Conservation (phyloP, 1,140 invertebrate species). For the Heliconius congener region DNA sequence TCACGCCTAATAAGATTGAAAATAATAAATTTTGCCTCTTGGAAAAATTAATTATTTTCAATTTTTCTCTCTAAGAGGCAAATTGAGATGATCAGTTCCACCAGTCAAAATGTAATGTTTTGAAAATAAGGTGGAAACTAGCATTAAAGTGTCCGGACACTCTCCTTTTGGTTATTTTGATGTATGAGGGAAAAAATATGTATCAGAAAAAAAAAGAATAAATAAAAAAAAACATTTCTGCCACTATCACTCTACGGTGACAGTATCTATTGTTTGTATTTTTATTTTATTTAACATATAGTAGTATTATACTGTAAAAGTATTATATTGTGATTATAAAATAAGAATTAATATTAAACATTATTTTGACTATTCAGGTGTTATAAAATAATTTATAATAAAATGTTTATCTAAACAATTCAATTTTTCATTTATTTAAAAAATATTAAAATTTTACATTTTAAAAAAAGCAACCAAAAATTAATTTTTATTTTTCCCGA, state of each 20-base stretch:
- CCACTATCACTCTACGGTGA: background rate
- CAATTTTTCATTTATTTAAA: background rate
- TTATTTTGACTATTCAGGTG: slow-evolving; percentile 4
- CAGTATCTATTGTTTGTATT: background rate
- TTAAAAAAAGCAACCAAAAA: too few species aligned
- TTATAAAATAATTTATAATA: slow-evolving; percentile 19
- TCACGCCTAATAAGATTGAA: too few species aligned
- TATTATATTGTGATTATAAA: slow-evolving; percentile 21
- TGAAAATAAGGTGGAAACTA: too few species aligned
- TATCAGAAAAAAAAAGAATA: too few species aligned
- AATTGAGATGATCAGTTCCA: too few species aligned
- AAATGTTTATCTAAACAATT: background rate
- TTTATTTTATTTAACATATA: background rate
- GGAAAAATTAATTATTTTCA: background rate
- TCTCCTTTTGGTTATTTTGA: background rate
- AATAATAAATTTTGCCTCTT: too few species aligned
- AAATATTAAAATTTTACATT: too few species aligned
- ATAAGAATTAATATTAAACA: background rate
- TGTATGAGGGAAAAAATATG: too few species aligned
- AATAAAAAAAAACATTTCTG: too few species aligned
- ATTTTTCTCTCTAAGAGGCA: background rate
- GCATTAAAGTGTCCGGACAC: too few species aligned
- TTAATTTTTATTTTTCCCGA: too few species aligned
- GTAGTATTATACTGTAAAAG: slow-evolving; percentile 20
- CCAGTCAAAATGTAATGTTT: too few species aligned